These are phyloP conservation scores for Oenanthe oenanthe DNA, from an alignment of 2,113 vertebrate genomes.

Conservation along the genomic window DNA sequence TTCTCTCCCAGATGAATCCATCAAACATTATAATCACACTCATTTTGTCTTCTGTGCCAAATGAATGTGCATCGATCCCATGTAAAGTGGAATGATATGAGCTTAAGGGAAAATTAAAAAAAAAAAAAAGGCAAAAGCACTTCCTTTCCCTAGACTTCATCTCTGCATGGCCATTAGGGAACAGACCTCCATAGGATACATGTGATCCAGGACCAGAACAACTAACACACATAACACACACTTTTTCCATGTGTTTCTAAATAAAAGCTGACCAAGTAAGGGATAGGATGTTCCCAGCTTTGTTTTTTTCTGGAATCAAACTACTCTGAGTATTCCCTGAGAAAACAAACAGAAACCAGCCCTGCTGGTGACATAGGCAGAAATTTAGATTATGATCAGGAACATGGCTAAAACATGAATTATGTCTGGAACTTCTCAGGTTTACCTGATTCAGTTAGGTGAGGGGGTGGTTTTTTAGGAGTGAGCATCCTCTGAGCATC, in stretches of 20 bases:
- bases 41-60: not conserved
- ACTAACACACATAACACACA: not conserved
- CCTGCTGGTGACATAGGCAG: fast-evolving
- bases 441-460: not conserved
- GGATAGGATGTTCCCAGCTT: not conserved
- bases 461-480: not conserved
- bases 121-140: not conserved
- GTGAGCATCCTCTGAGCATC: not conserved
- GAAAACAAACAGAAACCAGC: not conserved
- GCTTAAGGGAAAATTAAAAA: not conserved
- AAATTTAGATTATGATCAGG: not conserved
- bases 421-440: not conserved
- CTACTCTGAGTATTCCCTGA: not conserved
- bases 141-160: not conserved
- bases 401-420: not conserved
- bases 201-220: not conserved
- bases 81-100: not conserved
- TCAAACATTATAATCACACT: slow-evolving; percentile 6
- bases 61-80: not conserved
- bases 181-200: not conserved
- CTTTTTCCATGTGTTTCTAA: not conserved
- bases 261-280: not conserved
- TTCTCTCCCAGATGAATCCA: not conserved
- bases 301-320: not conserved
- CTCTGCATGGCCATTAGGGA: not conserved